Evolutionary conservation across 2,113 vertebrate genomes (phyloP), one percentile per base, ranked within the genome.

Genomic region (Thamnophis sirtalis): DNA sequence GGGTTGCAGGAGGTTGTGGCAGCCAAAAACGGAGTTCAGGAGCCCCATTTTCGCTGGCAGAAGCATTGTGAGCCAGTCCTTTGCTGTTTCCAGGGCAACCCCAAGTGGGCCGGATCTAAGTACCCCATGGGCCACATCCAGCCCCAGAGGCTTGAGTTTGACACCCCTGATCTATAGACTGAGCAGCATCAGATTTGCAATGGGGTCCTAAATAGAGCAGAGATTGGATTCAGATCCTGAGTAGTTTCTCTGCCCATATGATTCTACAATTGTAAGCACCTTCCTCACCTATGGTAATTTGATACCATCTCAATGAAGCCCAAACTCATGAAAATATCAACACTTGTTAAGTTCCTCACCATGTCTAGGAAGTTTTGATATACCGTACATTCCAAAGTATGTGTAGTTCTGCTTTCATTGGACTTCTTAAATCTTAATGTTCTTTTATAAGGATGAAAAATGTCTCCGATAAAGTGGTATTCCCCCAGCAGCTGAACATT

Each of bases 271-370:
- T 54, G 50, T 9, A 13, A 90, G 28, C 21, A 8, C 53, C 48
- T 90, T 49, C 21, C 21, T 13, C 33, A 10, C 43, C 8, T 48
- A 6, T 3, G 24, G 4, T 84, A 58, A 58, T 85, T 4, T 58
- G 63, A 38, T 53, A 63, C 33, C 9, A 80, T 19, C 6, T 38
- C n/a, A 56, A 73, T 38, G n/a, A 63, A 63, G n/a, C 80, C 50
- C 55, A 58, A 68, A 60, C 9, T 6, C 43, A 92, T 91, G 92
- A 95, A 84, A 87, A 84, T 94, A 94, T 92, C 94, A 95, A 93
- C 93, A 1, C 2, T 93, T 93, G 28, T 94, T 95, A 89, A 95
- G 90, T 48, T 9, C 93, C n/a, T 84, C 93, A 91, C 11, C 24
- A 68, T 43, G 24, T 73, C 58, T 6, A 11, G 58, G 53, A 2